A percentile compares a stretch with the other conserved stretches of the same genome.
These are phyloP conservation scores for Eurystomus gularis DNA, from an alignment of 2,113 vertebrate species.

Conservation along the genomic window DNA sequence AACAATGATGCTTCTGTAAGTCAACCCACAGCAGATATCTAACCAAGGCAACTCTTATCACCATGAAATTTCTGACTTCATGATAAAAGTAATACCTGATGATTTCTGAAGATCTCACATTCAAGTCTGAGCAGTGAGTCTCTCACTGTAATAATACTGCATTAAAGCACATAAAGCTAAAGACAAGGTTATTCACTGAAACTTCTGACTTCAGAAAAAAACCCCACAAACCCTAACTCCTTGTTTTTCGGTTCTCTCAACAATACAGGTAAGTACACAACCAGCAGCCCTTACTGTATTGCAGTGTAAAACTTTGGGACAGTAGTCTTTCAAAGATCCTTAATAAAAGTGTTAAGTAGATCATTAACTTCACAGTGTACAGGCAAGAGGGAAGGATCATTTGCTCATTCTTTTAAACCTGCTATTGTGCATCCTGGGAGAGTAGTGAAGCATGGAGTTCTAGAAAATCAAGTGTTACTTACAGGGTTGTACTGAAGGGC, in stretches of 20 bases:
- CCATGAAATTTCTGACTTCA: background rate
- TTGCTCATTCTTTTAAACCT: background rate
- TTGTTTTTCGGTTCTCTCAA: background rate
- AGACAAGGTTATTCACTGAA: background rate
- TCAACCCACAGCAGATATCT: background rate
- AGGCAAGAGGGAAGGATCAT: background rate
- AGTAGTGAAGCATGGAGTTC: background rate
- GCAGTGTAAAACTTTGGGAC: background rate
- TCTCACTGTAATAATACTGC: background rate
- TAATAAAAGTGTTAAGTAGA: background rate
- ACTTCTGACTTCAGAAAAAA: background rate
- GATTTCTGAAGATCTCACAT: background rate
- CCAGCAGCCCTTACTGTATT: background rate
- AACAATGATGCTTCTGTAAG: background rate
- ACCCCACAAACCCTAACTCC: background rate
- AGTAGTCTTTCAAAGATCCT: background rate
- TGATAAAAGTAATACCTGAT: background rate
- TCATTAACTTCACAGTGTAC: background rate
- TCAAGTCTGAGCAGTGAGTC: background rate
- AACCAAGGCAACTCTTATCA: background rate
- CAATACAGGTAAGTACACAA: background rate
- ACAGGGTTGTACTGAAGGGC: slow-evolving; percentile 99
- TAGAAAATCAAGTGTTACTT: slow-evolving; percentile 60
- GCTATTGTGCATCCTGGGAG: background rate
- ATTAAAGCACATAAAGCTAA: background rate